Evolutionary conservation across 2,113 vertebrate genomes (phyloP), one percentile per base, ranked within the genome.

Genomic region (Calyptommatus sinebrachiatus): DNA sequence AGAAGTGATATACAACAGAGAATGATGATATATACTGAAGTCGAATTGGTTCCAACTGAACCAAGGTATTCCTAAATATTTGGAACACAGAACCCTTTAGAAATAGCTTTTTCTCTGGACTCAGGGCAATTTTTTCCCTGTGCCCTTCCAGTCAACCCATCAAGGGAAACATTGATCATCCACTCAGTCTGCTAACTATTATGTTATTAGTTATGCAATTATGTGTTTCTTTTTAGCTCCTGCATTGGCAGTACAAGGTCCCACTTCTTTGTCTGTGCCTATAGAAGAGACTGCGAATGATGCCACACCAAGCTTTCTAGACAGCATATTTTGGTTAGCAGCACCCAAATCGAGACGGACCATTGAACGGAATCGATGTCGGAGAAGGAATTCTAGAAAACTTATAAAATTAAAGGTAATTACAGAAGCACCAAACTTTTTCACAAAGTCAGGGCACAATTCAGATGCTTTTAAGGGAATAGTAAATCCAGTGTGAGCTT

Each of bases 271-370:
- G 60, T 93, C 94, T 20, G 85, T 80, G 2, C 80, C 86, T 21
- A 7, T 2, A 2, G 1, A 3, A 0, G 22, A 75, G 0, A 3
- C 66, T 1, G 86, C 73, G 73, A 86, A n/a, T 31, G 2, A 75
- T 0, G 83, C 87, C 46, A 82, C 3, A 0, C 84, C 90, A 0
- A 71, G 93, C 48, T 73, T 97, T 68, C 78, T 90, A 6, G 98
- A 96, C 45, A 88, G 89, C 72, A 84, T 98, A 35, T 72, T 98
- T 83, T 99, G 97, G 98, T 99, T 99, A 98, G 98, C 98, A 0
- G 98, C 83, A 0, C 98, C 98, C 6, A 99, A 99, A 90, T 97
- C 95, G 9, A 94, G 98, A 71, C 97, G 97, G 24, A 96, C 91
- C 8, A 97, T 99, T 46, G 98, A 99, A 89, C 90, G 99, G 75